These are phyloP conservation scores for Hoplodrina blanda DNA, from an alignment of 2,888 invertebrate genomes.

Conservation along the genomic window DNA sequence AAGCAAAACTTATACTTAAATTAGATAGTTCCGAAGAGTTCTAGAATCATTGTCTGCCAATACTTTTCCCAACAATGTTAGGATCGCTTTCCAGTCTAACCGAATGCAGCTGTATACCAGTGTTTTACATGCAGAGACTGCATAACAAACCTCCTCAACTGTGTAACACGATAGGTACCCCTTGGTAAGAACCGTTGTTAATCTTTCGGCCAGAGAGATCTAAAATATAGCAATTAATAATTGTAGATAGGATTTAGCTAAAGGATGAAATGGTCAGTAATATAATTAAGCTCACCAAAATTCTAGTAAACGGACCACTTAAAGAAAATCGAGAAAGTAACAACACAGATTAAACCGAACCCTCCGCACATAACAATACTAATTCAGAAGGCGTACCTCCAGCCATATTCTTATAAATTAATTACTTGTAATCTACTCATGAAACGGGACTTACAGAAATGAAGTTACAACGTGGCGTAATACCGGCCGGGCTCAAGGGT, in stretches of 20 bases:
- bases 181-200: too few relatives aligned
- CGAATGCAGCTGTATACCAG: too few relatives aligned
- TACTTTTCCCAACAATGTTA: too few relatives aligned
- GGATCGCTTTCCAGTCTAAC: too few relatives aligned
- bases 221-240: background rate
- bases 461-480: conserved; percentile 85
- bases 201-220: too few relatives aligned
- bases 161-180: too few relatives aligned
- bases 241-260: background rate
- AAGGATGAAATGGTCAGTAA: background rate
- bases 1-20: too few relatives aligned
- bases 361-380: conserved; percentile 79
- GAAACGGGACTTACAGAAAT: conserved; percentile 89
- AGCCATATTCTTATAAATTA: conserved; percentile 91
- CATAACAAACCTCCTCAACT: too few relatives aligned
- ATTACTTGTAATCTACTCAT: conserved; percentile 91
- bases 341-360: conserved; percentile 69
- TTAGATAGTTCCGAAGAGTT: too few relatives aligned
- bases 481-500: conserved; percentile 77
- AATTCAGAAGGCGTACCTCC: conserved; percentile 80
- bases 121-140: too few relatives aligned
- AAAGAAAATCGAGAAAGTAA: conserved; percentile 59
- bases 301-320: conserved; percentile 37
- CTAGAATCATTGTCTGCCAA: too few relatives aligned
- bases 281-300: conserved; percentile 18